Evolutionary conservation across 92 coral and sea anemone genomes (phyloP), one percentile per base, ranked within the genome.

Genomic region (Parazoanthus swiftii): DNA sequence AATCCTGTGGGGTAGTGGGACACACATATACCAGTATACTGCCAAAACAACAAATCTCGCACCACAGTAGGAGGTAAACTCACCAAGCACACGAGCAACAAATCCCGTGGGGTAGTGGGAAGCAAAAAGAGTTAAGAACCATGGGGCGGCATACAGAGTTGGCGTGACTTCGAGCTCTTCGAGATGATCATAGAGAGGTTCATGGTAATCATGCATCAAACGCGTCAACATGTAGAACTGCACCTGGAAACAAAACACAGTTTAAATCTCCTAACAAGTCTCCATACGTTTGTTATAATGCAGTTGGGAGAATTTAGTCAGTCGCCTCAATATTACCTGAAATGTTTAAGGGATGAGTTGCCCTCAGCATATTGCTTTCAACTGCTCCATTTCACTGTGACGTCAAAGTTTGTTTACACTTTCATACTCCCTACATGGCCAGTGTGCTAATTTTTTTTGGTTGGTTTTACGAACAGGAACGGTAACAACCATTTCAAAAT

Each of bases 111-210:
- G 96, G 89, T 92, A 97, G 88, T 94, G 93, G 37, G 99, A 97
- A 5, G 99, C 98, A 85, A 97, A 97, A 66, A 97, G 91, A 43
- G 99, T 97, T 29, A 97, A 93, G 88, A 97, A 97, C 99, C 99
- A 97, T 18, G 98, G 96, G 16, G 99, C 99, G 9, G 96, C 95
- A 48, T 97, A 97, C 37, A 97, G 95, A 11, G 99, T 91, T 2
- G 99, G 99, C 1, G 98, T 93, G 70, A 97, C 93, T 75, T 97
- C 98, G 77, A 90, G 90, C 81, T 97, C 98, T 81, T 95, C 91
- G 38, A 97, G 91, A 80, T 88, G 92, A 84, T 95, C 98, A 81
- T 93, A 90, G 26, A 95, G 91, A 21, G 93, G 81, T 71, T 93
- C 89, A 82, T 91, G 93, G 81, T 88, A 89, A 73, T 97, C 99